Conservation (phyloP, 2,113 vertebrate genomes). For the Indicator maculatus region DNA sequence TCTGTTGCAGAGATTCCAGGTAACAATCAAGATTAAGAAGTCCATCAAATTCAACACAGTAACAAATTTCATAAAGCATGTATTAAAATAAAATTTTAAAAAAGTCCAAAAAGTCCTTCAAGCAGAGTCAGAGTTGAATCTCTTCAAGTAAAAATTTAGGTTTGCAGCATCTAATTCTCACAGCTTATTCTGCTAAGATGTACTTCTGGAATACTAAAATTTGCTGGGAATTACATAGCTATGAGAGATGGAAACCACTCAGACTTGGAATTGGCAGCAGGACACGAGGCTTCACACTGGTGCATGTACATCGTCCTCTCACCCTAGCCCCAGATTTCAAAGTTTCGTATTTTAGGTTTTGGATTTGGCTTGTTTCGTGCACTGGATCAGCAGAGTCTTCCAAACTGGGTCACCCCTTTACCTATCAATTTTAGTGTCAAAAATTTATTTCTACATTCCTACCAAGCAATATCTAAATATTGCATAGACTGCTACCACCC, state of each 20-base stretch:
- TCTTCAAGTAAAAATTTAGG: not conserved
- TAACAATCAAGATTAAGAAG: not conserved
- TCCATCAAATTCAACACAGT: not conserved
- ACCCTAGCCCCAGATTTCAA: rapidly evolving
- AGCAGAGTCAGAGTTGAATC: not conserved
- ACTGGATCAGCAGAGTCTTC: not conserved
- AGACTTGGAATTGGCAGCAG: not conserved
- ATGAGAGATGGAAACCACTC: not conserved
- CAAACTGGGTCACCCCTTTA: not conserved
- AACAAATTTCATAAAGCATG: not conserved
- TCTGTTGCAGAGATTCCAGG: not conserved
- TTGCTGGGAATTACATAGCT: not conserved
- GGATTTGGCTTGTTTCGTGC: not conserved
- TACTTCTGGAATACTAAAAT: not conserved
- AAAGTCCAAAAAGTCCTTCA: not conserved
- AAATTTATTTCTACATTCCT: not conserved
- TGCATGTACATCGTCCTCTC: not conserved
- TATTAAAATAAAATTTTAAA: not conserved
- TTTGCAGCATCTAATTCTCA: not conserved
- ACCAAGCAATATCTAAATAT: not conserved
- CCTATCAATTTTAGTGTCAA: not conserved
- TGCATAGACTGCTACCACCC: not conserved
- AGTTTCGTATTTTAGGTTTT: not conserved
- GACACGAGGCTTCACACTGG: not conserved
- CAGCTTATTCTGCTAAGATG: not conserved